Evolutionary conservation across 53 echinoderm and acorn worm genomes (phyloP).

Genomic region (Patiria pectinifera): DNA sequence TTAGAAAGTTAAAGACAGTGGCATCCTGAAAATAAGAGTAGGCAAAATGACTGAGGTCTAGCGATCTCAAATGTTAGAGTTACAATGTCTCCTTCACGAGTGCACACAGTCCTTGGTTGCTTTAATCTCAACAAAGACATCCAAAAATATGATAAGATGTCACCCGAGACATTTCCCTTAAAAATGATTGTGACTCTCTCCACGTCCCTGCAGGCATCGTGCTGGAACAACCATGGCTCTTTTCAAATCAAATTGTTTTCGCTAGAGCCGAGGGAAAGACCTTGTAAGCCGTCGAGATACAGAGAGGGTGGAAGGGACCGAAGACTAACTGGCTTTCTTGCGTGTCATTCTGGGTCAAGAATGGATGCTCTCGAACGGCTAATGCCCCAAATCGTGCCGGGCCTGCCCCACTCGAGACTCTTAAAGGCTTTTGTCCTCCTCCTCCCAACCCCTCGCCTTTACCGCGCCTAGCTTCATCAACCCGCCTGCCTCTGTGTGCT

Average conservation of each 20-base stretch:
- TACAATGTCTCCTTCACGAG: background rate
- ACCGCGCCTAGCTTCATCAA: constrained; percentile 11
- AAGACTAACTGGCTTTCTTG: constrained; percentile 5
- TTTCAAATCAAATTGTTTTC: constrained; percentile 59
- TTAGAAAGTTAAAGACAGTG: too few relatives aligned
- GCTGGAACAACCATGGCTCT: constrained; percentile 50
- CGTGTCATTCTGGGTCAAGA: constrained; percentile 67
- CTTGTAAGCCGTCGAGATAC: background rate
- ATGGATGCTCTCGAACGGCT: constrained; percentile 56
- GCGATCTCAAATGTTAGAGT: background rate
- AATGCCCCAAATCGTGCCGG: constrained; percentile 65
- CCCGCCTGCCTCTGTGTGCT: background rate
- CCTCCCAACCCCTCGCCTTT: constrained; percentile 4
- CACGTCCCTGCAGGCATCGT: constrained; percentile 58
- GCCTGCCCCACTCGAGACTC: constrained; percentile 61
- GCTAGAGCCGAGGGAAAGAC: constrained; percentile 41
- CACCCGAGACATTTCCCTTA: constrained; percentile 29
- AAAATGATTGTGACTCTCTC: constrained; percentile 47
- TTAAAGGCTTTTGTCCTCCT: constrained; percentile 34
- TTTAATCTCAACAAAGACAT: constrained; percentile 14
- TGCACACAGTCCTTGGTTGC: background rate
- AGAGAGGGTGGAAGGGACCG: background rate
- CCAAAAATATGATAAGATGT: constrained; percentile 36
- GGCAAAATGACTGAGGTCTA: background rate
- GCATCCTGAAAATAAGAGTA: too few relatives aligned